Evolutionary conservation across 1,140 invertebrate species (phyloP).

Genomic region (Cardiocondyla obscurior): DNA sequence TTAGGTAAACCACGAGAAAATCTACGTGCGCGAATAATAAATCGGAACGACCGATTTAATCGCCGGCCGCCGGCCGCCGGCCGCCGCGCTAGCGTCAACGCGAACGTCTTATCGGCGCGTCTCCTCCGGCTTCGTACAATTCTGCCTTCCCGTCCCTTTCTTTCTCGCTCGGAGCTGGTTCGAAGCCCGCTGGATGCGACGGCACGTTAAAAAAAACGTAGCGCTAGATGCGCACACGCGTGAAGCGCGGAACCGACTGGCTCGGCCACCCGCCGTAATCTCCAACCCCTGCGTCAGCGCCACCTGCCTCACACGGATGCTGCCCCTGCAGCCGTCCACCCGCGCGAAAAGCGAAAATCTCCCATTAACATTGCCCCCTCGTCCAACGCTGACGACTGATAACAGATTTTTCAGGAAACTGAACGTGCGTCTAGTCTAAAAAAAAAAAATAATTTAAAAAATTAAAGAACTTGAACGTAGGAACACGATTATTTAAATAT

Average conservation of each 20-base stretch:
- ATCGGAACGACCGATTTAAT: neutral
- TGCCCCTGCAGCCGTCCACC: constrained; percentile 40
- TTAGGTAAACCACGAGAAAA: neutral
- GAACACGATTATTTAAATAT: no score
- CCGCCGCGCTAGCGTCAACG: neutral
- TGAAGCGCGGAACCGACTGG: constrained; percentile 77
- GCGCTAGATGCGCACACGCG: constrained; percentile 69
- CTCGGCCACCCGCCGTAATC: constrained; percentile 48
- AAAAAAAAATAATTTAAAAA: no score
- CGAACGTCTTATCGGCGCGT: neutral
- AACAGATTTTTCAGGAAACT: no score
- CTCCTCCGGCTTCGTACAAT: neutral
- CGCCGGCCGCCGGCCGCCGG: neutral
- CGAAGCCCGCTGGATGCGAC: neutral
- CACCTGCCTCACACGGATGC: constrained; percentile 68
- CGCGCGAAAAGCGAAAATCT: constrained; percentile 27
- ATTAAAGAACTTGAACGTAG: no score
- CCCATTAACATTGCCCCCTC: neutral
- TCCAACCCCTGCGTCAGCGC: constrained; percentile 67
- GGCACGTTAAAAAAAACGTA: neutral
- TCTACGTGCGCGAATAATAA: neutral
- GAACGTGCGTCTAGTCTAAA: no score
- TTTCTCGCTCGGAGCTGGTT: neutral
- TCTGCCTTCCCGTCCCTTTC: neutral
- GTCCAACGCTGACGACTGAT: no score